Evolutionary conservation across 2,797 vertebrate genomes (phyloP), one percentile per base, ranked within the genome.

Genomic region (Sciurus carolinensis): DNA sequence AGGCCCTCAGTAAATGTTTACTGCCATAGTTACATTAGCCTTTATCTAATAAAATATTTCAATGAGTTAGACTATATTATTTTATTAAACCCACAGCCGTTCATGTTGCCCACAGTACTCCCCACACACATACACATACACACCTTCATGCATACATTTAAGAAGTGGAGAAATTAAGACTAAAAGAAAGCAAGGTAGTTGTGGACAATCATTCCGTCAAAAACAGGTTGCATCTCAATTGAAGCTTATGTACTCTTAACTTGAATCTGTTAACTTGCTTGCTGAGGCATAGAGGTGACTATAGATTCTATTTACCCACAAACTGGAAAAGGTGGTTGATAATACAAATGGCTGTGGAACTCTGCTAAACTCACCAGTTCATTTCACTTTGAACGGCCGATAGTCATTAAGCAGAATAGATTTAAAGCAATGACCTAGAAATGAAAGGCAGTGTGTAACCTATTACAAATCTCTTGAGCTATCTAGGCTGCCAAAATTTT

Each of bases 391-490:
- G 59, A 95, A 81, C 2, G 26, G 81, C 84, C 79, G 94, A 83
- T 96, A 94, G 85, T 93, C 94, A 96, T 92, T 97, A 97, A 89
- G 33, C 33, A 92, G 90, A 94, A 95, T 73, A 59, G 66, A 96
- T 95, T 96, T 96, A 92, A 97, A 86, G 94, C 81, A 91, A 59
- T 90, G 87, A 95, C 93, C 75, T 94, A 96, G 93, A 96, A 96
- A 94, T 91, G 73, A 86, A 96, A 96, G 87, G 39, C 77, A 95
- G 17, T 80, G 33, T 93, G 54, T 87, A 95, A 91, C 59, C 67
- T 92, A 69, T 77, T 73, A 91, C 39, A 93, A 87, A 94, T 94
- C 77, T 83, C 85, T 91, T 81, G 79, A 82, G 64, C 50, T 83
- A 66, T 42, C 66, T 62, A 67, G 26, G 15, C 73, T 79, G 72